A percentile compares a stretch with the other conserved stretches of the same genome.
Evolutionary conservation across 2,888 invertebrate species (phyloP).

Genomic region (Sarcophaga subvicina): DNA sequence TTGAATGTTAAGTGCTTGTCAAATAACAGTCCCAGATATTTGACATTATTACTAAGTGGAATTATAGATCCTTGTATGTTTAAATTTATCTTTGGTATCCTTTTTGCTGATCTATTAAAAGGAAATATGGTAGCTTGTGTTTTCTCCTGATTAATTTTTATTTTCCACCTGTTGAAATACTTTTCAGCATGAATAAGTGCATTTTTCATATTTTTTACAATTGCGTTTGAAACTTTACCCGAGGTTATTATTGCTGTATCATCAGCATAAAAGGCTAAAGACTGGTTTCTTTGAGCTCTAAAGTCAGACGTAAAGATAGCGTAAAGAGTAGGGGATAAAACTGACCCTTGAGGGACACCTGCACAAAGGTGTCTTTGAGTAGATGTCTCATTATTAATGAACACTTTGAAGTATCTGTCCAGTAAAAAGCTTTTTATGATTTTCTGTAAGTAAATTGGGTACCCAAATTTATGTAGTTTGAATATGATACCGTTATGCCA

Average conservation of each 20-base stretch:
- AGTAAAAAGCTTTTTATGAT: not conserved
- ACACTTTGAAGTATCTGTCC: not conserved
- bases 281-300: too few species aligned
- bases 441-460: conserved; percentile 1
- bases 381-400: not conserved
- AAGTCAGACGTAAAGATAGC: not conserved
- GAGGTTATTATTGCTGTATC: too few species aligned
- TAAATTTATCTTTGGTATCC: not conserved
- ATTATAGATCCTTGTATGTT: not conserved
- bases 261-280: too few species aligned
- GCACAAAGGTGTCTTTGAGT: not conserved
- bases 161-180: too few species aligned
- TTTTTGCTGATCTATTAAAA: too few species aligned
- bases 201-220: too few species aligned
- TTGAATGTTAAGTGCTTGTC: not conserved
- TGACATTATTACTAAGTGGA: not conserved
- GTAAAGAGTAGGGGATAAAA: conserved; percentile 1
- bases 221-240: too few species aligned
- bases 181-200: too few species aligned
- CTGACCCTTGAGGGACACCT: conserved; percentile 5
- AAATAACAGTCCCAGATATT: not conserved
- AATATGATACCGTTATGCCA: too few species aligned
- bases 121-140: too few species aligned
- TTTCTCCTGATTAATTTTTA: too few species aligned
- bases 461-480: not conserved